phyloP scores from a whole-genome alignment of 1,140 invertebrate genomes.

The Drosophila neocordata region DNA sequence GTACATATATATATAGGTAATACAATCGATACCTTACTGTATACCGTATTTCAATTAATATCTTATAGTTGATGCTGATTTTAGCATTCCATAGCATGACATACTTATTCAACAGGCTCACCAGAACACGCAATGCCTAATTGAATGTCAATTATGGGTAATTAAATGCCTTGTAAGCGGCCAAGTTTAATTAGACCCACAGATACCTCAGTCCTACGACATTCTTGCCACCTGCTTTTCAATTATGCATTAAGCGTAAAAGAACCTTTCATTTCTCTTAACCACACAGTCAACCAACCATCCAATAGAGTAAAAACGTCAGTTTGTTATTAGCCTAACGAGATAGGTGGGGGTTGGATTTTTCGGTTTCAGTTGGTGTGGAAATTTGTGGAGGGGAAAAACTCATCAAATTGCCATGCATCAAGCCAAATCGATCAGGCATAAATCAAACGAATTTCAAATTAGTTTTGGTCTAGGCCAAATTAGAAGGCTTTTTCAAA shows the following conservation, averaged over 20 bases:
- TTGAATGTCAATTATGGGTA: conserved; percentile 77
- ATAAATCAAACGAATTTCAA: conserved; percentile 80
- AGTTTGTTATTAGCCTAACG: conserved; percentile 47
- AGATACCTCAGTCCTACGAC: conserved; percentile 2
- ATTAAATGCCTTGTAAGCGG: conserved; percentile 64
- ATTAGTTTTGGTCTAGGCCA: conserved; percentile 57
- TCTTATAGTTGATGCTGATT: conserved; percentile 5
- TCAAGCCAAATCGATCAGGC: conserved; percentile 70
- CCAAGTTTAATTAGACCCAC: conserved; percentile 66
- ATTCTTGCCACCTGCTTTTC: conserved; percentile 31
- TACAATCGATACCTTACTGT: background rate
- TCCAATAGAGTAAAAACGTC: conserved; percentile 29
- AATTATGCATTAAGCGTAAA: conserved; percentile 68
- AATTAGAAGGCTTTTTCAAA: conserved; percentile 54
- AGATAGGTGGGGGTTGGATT: conserved; percentile 7
- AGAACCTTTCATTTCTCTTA: conserved; percentile 33
- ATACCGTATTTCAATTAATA: conserved; percentile 11
- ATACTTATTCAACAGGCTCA: conserved; percentile 18
- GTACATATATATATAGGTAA: background rate
- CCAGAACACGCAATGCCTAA: conserved; percentile 61
- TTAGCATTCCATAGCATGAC: background rate
- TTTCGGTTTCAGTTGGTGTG: too few species aligned
- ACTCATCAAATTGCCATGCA: conserved; percentile 69
- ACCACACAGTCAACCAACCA: conserved; percentile 41
- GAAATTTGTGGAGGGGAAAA: background rate